These are phyloP conservation scores for Megaceryle alcyon DNA, from an alignment of 2,797 vertebrate species.

Conservation along the genomic window DNA sequence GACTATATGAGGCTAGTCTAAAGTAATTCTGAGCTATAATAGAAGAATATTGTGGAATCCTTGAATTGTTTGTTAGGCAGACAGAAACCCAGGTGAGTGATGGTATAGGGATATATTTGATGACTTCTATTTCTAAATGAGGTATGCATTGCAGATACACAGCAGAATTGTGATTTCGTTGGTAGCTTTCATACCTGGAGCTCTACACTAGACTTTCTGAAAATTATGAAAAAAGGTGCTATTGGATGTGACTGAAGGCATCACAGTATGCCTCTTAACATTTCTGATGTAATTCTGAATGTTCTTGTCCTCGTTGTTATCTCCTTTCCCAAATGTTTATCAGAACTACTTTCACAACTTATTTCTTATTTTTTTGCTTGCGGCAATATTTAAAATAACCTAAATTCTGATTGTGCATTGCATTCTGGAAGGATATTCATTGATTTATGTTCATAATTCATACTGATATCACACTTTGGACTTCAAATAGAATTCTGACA, in stretches of 20 bases:
- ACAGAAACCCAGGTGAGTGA: not conserved
- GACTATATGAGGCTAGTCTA: not conserved
- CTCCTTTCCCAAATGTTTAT: not conserved
- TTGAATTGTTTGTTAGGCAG: not conserved
- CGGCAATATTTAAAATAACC: not conserved
- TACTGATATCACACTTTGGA: not conserved
- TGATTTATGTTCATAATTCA: not conserved
- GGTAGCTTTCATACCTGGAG: not conserved
- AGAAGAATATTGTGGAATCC: not conserved
- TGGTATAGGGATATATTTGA: not conserved
- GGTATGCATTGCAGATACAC: not conserved
- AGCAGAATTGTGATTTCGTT: not conserved
- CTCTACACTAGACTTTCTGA: not conserved
- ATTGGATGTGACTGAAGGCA: not conserved
- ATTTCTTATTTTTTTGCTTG: not conserved
- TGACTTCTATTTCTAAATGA: not conserved
- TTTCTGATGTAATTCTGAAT: not conserved
- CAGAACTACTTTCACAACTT: not conserved
- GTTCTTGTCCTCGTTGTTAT: not conserved
- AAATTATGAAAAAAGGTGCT: not conserved
- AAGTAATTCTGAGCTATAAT: not conserved
- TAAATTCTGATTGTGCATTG: not conserved
- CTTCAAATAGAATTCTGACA: constrained; percentile 16
- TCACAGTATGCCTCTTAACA: not conserved
- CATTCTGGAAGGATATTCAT: not conserved